A percentile compares a stretch with the other conserved stretches of the same genome.
These are phyloP conservation scores for Bursaphelenchus okinawaensis DNA, from an alignment of 2,888 invertebrate genomes.

Conservation along the genomic window DNA sequence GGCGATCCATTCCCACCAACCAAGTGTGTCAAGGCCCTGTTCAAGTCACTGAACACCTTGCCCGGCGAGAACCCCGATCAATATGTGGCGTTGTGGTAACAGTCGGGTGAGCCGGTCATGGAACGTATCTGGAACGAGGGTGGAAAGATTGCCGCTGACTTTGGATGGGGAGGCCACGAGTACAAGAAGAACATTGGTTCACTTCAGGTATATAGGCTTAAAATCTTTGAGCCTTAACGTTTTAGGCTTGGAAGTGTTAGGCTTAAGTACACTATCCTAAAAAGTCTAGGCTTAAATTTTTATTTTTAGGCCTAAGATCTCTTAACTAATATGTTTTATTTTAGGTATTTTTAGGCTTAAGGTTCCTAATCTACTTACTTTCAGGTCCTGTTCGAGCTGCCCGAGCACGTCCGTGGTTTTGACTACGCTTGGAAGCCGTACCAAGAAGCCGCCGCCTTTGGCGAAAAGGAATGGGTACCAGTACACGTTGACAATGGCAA, in stretches of 20 bases:
- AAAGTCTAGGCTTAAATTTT: too few species aligned
- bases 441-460: slow-evolving; percentile 44
- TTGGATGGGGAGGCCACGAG: slow-evolving; percentile 47
- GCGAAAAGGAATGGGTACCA: slow-evolving; percentile 30
- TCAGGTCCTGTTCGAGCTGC: slow-evolving; percentile 34
- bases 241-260: too few species aligned
- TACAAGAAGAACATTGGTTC: slow-evolving; percentile 46
- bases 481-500: slow-evolving; percentile 44
- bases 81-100: slow-evolving; percentile 53
- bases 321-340: too few species aligned
- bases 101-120: slow-evolving; percentile 49
- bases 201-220: slow-evolving; percentile 24
- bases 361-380: too few species aligned
- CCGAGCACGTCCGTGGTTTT: slow-evolving; percentile 50
- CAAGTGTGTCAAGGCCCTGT: slow-evolving; percentile 24
- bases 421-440: slow-evolving; percentile 52
- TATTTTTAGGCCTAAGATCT: too few species aligned
- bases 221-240: neutral
- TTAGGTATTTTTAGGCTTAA: too few species aligned
- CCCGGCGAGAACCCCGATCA: slow-evolving; percentile 46
- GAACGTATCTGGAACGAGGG: slow-evolving; percentile 51
- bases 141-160: slow-evolving; percentile 49
- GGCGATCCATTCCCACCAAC: slow-evolving; percentile 44
- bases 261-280: too few species aligned
- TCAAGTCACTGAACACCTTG: slow-evolving; percentile 39